phyloP scores from a whole-genome alignment of 2,797 vertebrate genomes.

The Poeciliopsis infans region DNA sequence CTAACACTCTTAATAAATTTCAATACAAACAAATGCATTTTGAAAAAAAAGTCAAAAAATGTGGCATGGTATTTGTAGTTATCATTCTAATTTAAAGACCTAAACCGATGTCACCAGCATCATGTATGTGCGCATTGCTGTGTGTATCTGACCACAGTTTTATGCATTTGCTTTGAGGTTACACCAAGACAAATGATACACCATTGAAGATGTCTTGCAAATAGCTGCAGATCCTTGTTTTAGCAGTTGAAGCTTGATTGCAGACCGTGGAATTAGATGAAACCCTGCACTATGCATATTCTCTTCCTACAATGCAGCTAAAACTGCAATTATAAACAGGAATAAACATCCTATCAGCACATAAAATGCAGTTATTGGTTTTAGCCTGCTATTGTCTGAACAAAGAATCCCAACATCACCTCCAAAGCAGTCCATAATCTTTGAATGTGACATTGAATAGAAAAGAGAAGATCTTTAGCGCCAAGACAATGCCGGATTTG shows the following conservation, averaged over 20 bases:
- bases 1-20: background rate
- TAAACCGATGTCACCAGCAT: conserved; percentile 17
- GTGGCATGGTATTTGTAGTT: background rate
- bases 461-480: conserved; percentile 69
- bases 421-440: conserved; percentile 78
- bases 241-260: conserved; percentile 58
- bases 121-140: conserved; percentile 9
- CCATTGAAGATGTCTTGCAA: conserved; percentile 45
- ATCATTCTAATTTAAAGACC: background rate
- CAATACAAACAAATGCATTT: background rate
- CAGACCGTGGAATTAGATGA: conserved; percentile 59
- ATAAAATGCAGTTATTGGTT: conserved; percentile 75
- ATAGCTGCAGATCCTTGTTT: conserved; percentile 57
- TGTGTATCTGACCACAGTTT: background rate
- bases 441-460: conserved; percentile 77
- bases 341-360: conserved; percentile 65
- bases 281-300: conserved; percentile 53
- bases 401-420: conserved; percentile 74
- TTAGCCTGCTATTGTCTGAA: conserved; percentile 72
- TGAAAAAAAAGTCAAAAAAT: background rate
- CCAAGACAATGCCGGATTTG: conserved; percentile 79
- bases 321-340: conserved; percentile 67
- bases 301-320: conserved; percentile 61
- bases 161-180: conserved; percentile 15
- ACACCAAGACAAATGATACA: conserved; percentile 30